Conservation (phyloP, 2,888 invertebrate genomes). For the Yponomeuta cagnagella region DNA sequence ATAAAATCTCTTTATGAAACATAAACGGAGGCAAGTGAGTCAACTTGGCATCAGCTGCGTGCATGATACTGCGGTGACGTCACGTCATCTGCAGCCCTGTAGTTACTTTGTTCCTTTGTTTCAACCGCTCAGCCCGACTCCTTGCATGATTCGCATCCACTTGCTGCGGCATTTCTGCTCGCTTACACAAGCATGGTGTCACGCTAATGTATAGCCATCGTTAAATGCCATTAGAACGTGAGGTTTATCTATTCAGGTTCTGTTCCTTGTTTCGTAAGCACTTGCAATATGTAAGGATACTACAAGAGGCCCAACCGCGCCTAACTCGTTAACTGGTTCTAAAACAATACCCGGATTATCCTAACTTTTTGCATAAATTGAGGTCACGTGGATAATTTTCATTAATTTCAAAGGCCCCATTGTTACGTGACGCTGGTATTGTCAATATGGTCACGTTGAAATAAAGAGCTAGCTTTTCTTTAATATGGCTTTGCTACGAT, state of each 20-base stretch:
- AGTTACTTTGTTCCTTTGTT: conserved; percentile 1
- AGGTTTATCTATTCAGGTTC: conserved; percentile 31
- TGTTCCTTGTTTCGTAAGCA: conserved; percentile 42
- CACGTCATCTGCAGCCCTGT: conserved; percentile 11
- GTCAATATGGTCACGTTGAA: conserved; percentile 7
- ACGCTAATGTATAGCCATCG: conserved; percentile 24
- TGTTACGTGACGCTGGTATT: background rate
- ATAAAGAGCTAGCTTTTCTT: background rate
- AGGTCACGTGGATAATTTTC: conserved; percentile 11
- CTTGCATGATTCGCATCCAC: conserved; percentile 4
- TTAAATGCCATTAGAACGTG: conserved; percentile 48
- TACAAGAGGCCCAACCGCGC: conserved; percentile 2
- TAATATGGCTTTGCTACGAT: conserved; percentile 5
- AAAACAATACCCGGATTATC: conserved; percentile 1
- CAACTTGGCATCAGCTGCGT: background rate
- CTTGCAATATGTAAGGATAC: conserved; percentile 19
- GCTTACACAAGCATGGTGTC: conserved; percentile 26
- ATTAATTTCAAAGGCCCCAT: background rate
- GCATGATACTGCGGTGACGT: conserved; percentile 8
- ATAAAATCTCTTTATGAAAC: conserved; percentile 34
- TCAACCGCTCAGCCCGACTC: background rate
- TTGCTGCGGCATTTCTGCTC: conserved; percentile 3
- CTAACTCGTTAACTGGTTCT: background rate
- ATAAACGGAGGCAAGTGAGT: conserved; percentile 19
- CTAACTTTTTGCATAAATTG: background rate